Base-by-base conservation (phyloP, 1,140 invertebrate genomes). In the Riptortus pedestris region DNA sequence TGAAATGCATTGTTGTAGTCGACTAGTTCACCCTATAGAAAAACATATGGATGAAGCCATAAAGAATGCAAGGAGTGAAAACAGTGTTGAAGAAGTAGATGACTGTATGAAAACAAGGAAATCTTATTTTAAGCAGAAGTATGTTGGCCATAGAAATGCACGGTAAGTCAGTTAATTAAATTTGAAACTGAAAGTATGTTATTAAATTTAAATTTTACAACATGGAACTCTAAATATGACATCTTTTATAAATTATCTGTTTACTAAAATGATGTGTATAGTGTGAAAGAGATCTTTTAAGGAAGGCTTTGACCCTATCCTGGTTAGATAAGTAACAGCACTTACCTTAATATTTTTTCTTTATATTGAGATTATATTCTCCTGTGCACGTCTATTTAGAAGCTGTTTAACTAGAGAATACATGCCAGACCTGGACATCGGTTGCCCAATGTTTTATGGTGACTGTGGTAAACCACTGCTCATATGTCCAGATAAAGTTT, bases 81-180 rank as follows among this genome's bases (percentile, higher is more conserved):
- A 72, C 16, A 7, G n/a, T 28, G 11, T 18, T 12, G 63, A 64
- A 18, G 43, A 59, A 29, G 24, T 45, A n/a, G 22, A 31, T 1
- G 51, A 43, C 26, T 45, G 26, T 24, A 47, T 28, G 5, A 62
- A 33, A 43, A 59, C 61, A 12, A 33, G 51, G 33, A 65, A 59
- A 18, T 57, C 55, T n/a, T 20, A 31, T n/a, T 57, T 70, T n/a
- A 71, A 67, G 66, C 82, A 80, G 73, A 86, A 85, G 69, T 93
- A 82, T 72, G 83, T 77, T 60, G 91, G 91, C 16, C 91, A 93
- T 74, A 79, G 90, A 61, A 93, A 93, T 76, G 84, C 89, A 5
- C 83, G 87, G 82, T 83, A 77, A 16, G 11, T n/a, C n/a, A n/a
- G n/a, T n/a, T n/a, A n/a, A n/a, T n/a, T 14, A 11, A n/a, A 43